Evolutionary conservation across 2,113 vertebrate species (phyloP).

Genomic region (Vidua macroura): DNA sequence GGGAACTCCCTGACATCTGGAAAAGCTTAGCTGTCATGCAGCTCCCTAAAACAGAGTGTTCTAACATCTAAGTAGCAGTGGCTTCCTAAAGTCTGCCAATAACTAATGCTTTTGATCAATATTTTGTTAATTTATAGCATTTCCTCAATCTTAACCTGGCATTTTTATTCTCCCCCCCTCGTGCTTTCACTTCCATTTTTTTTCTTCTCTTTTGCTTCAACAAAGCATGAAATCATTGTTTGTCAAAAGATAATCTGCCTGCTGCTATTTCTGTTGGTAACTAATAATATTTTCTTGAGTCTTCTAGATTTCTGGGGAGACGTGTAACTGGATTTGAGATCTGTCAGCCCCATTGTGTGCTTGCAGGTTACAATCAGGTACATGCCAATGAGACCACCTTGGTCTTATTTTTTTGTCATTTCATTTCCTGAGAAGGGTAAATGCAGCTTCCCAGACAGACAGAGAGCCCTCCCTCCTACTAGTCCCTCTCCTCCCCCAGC

Average conservation of each 20-base stretch:
- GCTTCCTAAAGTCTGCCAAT: not conserved
- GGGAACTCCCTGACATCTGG: not conserved
- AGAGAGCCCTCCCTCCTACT: not conserved
- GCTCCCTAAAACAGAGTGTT: not conserved
- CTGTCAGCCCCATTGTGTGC: not conserved
- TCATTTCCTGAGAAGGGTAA: not conserved
- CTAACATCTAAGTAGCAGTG: not conserved
- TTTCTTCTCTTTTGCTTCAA: not conserved
- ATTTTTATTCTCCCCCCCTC: not conserved
- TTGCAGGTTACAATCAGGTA: not conserved
- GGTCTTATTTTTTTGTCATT: not conserved
- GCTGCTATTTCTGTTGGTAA: not conserved
- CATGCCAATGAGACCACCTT: not conserved
- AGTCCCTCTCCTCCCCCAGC: not conserved
- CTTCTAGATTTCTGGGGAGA: not conserved
- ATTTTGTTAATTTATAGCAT: not conserved
- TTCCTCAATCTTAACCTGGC: not conserved
- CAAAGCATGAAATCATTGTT: constrained; percentile 31
- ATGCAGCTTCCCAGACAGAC: not conserved
- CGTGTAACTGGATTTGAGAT: not conserved
- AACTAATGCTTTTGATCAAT: not conserved
- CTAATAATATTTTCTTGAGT: not conserved
- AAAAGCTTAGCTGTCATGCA: not conserved
- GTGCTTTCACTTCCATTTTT: not conserved
- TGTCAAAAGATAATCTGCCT: not conserved